Conservation (phyloP, 2,888 invertebrate genomes). For the Eremobia ochroleuca region DNA sequence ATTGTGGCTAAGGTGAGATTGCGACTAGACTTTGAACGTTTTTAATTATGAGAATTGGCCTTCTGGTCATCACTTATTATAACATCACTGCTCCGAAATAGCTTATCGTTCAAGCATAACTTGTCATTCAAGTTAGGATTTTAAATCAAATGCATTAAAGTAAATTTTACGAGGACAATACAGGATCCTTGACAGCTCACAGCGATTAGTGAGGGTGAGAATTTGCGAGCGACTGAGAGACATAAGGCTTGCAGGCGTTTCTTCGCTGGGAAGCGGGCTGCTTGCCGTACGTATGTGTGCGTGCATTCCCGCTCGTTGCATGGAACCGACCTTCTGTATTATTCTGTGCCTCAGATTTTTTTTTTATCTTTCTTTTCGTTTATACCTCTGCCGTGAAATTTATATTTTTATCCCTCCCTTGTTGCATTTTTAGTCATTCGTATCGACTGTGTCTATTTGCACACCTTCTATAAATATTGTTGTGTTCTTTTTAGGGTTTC, state of each 20-base stretch:
- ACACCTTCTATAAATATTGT: slow-evolving; percentile 14
- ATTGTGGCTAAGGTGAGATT: no score
- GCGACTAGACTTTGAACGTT: no score
- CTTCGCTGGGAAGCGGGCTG: not conserved
- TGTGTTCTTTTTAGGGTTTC: slow-evolving; percentile 14
- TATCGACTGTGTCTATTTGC: slow-evolving; percentile 17
- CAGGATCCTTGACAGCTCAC: no score
- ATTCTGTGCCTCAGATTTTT: slow-evolving; percentile 14
- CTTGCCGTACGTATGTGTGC: not conserved
- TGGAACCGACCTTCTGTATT: not conserved
- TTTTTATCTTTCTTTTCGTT: slow-evolving; percentile 29
- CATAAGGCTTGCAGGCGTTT: no score
- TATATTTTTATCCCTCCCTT: slow-evolving; percentile 25
- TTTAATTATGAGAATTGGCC: no score
- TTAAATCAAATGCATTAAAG: no score
- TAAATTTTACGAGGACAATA: not conserved
- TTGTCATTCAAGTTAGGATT: no score
- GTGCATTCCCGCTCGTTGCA: not conserved
- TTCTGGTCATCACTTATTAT: no score
- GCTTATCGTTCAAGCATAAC: no score
- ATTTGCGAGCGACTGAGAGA: no score
- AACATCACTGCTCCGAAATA: no score
- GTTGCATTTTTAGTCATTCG: slow-evolving; percentile 26
- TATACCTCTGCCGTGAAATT: slow-evolving; percentile 24
- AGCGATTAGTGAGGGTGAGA: no score